phyloP scores from a whole-genome alignment of 2,113 vertebrate genomes.

The Calyptomena viridis region DNA sequence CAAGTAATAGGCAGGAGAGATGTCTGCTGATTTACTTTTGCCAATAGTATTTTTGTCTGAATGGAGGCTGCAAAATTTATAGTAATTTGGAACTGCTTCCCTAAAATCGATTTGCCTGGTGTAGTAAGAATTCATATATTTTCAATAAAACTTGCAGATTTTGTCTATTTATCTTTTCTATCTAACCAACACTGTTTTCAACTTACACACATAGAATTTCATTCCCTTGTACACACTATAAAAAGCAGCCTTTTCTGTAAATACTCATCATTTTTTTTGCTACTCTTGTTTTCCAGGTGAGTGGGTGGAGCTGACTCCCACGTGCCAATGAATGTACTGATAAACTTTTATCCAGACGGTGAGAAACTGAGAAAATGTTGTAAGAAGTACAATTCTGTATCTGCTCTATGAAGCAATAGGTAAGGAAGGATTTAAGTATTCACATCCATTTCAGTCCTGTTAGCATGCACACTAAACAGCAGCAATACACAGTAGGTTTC shows the following conservation, averaged over 20 bases:
- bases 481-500: fast-evolving
- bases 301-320: not conserved
- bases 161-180: not conserved
- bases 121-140: not conserved
- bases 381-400: not conserved
- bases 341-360: fast-evolving
- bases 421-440: not conserved
- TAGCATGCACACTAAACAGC: fast-evolving
- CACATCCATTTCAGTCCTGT: not conserved
- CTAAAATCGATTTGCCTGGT: not conserved
- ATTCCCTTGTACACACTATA: fast-evolving
- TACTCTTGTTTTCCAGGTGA: not conserved
- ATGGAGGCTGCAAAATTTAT: not conserved
- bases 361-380: not conserved
- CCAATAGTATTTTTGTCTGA: not conserved
- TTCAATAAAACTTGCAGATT: not conserved
- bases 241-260: not conserved
- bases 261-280: not conserved
- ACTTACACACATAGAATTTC: fast-evolving
- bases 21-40: not conserved
- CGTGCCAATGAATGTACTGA: not conserved
- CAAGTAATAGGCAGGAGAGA: not conserved
- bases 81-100: not conserved
- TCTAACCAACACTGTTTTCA: not conserved
- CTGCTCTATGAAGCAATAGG: not conserved